Conservation (phyloP, 2,888 invertebrate genomes). For the Polydrusus cervinus region DNA sequence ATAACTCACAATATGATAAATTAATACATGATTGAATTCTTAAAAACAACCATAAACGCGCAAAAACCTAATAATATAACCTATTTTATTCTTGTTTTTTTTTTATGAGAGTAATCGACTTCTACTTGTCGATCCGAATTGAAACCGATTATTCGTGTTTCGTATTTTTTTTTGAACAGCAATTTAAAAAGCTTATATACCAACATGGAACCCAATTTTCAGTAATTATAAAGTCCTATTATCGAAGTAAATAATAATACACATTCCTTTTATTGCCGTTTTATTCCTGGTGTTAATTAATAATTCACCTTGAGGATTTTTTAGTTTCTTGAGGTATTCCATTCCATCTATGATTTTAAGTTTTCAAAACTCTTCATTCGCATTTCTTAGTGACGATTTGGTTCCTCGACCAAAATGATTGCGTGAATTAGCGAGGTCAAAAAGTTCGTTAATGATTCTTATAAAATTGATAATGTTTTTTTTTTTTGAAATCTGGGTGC, state of each 20-base stretch:
- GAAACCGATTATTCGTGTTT: too few relatives aligned
- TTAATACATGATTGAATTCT: too few relatives aligned
- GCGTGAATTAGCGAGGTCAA: conserved; percentile 59
- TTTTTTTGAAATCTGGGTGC: neutral
- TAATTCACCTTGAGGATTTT: neutral
- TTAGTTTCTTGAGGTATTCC: conserved; percentile 5
- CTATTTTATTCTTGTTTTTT: too few relatives aligned
- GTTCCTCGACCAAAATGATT: conserved; percentile 46
- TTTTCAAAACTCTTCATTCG: conserved; percentile 34
- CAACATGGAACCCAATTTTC: too few relatives aligned
- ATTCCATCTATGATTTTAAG: neutral
- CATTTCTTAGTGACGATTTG: conserved; percentile 42
- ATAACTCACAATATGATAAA: too few relatives aligned
- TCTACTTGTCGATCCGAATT: too few relatives aligned
- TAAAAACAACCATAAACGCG: too few relatives aligned
- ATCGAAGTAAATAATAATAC: conserved; percentile 7
- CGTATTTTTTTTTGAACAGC: too few relatives aligned
- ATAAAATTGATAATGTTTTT: conserved; percentile 12
- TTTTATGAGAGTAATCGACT: too few relatives aligned
- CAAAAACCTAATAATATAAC: too few relatives aligned
- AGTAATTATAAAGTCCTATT: conserved; percentile 37
- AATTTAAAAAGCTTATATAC: too few relatives aligned
- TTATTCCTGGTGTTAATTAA: conserved; percentile 17
- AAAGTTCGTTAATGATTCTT: conserved; percentile 55
- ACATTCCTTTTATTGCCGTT: conserved; percentile 33